Evolutionary conservation across 1,140 invertebrate genomes (phyloP), one percentile per base, ranked within the genome.

Genomic region (Dolichoris vasculosae): DNA sequence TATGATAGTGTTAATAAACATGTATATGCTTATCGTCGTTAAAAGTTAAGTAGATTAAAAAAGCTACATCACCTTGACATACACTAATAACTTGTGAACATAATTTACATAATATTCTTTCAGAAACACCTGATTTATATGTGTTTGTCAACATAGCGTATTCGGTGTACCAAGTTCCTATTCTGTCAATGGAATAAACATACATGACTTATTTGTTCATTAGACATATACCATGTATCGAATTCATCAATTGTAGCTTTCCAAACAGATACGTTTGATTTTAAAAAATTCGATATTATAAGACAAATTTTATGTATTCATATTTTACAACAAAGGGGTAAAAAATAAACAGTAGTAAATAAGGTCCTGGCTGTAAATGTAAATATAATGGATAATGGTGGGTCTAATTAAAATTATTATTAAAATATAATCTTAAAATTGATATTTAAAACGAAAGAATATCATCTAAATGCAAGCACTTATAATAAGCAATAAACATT

Each of bases 401-500:
- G n/a, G n/a, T n/a, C n/a, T n/a, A n/a, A n/a, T n/a, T n/a, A n/a
- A n/a, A n/a, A n/a, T n/a, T n/a, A n/a, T n/a, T n/a, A n/a, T n/a
- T n/a, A n/a, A n/a, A n/a, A n/a, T n/a, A n/a, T n/a, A n/a, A n/a
- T n/a, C n/a, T n/a, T n/a, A n/a, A n/a, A n/a, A n/a, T n/a, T n/a
- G n/a, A n/a, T n/a, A n/a, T n/a, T n/a, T n/a, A n/a, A n/a, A n/a
- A n/a, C n/a, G n/a, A n/a, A n/a, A n/a, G n/a, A n/a, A n/a, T n/a
- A n/a, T n/a, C n/a, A n/a, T n/a, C n/a, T n/a, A n/a, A n/a, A n/a
- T n/a, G n/a, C n/a, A n/a, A n/a, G n/a, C n/a, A n/a, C n/a, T n/a
- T n/a, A n/a, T n/a, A n/a, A n/a, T n/a, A n/a, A n/a, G n/a, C 48
- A 35, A 78, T 20, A 55, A 78, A n/a, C 76, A 51, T 23, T 40